phyloP scores from a whole-genome alignment of 2,113 vertebrate species.

The Ornithorhynchus anatinus region DNA sequence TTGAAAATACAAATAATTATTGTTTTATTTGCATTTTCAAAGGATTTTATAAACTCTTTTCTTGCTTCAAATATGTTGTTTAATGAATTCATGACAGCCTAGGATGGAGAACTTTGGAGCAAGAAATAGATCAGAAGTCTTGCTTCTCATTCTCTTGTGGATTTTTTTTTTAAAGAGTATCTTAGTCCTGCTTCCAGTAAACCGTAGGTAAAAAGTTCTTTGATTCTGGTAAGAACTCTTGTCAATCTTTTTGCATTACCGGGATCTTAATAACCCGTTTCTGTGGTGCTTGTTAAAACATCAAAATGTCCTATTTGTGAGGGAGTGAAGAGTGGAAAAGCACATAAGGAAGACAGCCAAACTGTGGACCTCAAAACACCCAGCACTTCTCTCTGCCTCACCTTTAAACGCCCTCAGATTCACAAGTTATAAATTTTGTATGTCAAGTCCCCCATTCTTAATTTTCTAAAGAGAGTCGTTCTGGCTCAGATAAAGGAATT shows the following conservation, averaged over 20 bases:
- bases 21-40: neutral
- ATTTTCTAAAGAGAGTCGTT: slow-evolving; percentile 55
- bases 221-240: slow-evolving; percentile 43
- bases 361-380: slow-evolving; percentile 48
- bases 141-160: neutral
- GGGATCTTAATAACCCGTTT: slow-evolving; percentile 58
- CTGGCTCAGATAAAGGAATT: slow-evolving; percentile 42
- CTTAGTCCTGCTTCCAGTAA: slow-evolving; percentile 45
- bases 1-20: no score
- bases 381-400: slow-evolving; percentile 28
- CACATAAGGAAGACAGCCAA: slow-evolving; percentile 44
- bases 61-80: neutral
- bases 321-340: slow-evolving; percentile 28
- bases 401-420: slow-evolving; percentile 31
- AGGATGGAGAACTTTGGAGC: neutral
- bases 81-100: neutral
- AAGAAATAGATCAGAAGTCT: neutral
- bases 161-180: slow-evolving; percentile 31
- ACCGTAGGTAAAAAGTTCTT: slow-evolving; percentile 35
- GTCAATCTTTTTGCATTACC: slow-evolving; percentile 11
- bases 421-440: slow-evolving; percentile 15
- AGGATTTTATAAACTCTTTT: neutral
- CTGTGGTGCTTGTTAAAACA: slow-evolving; percentile 40
- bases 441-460: slow-evolving; percentile 22
- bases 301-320: slow-evolving; percentile 54